phyloP scores from a whole-genome alignment of 2,888 invertebrate species.

The Lasioglossum morio region DNA sequence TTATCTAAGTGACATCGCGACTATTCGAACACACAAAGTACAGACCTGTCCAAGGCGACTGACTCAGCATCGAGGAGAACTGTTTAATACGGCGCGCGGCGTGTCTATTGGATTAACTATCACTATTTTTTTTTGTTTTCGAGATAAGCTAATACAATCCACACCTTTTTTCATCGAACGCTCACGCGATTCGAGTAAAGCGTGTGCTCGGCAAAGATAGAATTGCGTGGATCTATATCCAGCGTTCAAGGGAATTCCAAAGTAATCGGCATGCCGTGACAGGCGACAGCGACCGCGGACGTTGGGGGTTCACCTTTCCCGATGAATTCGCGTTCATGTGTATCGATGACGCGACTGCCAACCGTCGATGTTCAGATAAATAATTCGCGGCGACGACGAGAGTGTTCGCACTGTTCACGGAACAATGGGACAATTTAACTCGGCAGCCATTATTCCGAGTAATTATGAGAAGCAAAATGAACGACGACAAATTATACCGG shows the following conservation, averaged over 20 bases:
- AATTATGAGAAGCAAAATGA: constrained; percentile 4
- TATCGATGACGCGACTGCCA: background rate
- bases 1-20: constrained; percentile 3
- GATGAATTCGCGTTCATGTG: constrained; percentile 16
- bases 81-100: background rate
- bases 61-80: constrained; percentile 16
- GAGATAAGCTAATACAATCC: background rate
- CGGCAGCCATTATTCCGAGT: background rate
- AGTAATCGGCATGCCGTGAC: constrained; percentile 38
- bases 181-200: background rate
- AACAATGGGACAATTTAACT: constrained; percentile 6
- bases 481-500: background rate
- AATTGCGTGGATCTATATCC: background rate
- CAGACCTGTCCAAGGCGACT: background rate
- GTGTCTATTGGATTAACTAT: background rate
- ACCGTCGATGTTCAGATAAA: background rate
- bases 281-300: background rate
- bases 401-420: background rate
- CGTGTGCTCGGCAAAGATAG: background rate
- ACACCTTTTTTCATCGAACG: background rate
- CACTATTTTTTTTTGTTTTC: background rate
- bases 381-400: background rate
- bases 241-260: constrained; percentile 11
- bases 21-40: no score
- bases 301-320: constrained; percentile 51